These are phyloP conservation scores for Cremastobaeus sp. DNA, from an alignment of 2,888 invertebrate species.

Conservation along the genomic window DNA sequence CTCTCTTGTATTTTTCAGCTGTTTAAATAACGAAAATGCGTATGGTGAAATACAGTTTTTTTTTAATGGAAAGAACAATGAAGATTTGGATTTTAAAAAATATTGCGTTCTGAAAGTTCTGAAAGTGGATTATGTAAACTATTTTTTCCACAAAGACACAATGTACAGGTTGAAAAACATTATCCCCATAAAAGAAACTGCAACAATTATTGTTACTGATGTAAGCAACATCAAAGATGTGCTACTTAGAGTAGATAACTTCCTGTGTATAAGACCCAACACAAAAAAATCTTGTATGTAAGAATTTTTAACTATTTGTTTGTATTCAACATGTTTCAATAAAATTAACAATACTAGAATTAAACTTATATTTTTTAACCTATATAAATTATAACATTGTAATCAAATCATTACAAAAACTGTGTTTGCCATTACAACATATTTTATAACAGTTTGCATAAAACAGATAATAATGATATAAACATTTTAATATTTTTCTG, in stretches of 20 bases:
- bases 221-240: constrained; percentile 11
- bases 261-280: constrained; percentile 24
- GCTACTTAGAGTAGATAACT: constrained; percentile 16
- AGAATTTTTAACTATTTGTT: background rate
- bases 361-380: background rate
- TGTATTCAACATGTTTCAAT: background rate
- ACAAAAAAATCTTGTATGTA: constrained; percentile 20
- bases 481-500: no score
- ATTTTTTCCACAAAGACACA: constrained; percentile 23
- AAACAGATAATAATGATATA: no score
- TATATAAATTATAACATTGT: no score
- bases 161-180: constrained; percentile 18
- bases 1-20: constrained; percentile 19
- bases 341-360: no score
- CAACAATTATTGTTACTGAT: constrained; percentile 9
- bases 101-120: constrained; percentile 31
- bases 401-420: no score
- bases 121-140: constrained; percentile 15
- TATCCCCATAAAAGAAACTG: constrained; percentile 9
- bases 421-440: no score
- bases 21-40: constrained; percentile 8
- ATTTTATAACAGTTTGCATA: no score
- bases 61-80: constrained; percentile 19
- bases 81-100: constrained; percentile 12
- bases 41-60: constrained; percentile 39